These are phyloP conservation scores for Mantis religiosa DNA, from an alignment of 2,888 invertebrate species.

Conservation along the genomic window DNA sequence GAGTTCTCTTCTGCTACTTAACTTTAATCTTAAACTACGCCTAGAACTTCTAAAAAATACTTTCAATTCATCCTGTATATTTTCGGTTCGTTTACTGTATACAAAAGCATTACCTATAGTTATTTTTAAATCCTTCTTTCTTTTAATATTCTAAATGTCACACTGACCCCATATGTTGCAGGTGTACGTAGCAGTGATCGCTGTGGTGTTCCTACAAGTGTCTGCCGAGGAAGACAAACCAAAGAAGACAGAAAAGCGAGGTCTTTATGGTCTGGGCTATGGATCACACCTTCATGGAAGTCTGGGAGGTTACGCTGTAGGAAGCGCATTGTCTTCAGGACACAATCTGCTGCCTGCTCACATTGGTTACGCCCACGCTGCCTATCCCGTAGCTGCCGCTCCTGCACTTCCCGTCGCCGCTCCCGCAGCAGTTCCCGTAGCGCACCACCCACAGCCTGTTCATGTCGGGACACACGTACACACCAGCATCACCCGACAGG, in stretches of 20 bases:
- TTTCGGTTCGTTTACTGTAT: no score
- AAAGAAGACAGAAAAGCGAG: constrained; percentile 72
- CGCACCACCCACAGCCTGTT: neutral
- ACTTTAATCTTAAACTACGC: no score
- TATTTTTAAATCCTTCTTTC: no score
- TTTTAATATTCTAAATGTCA: no score
- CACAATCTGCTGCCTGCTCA: neutral
- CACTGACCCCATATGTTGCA: constrained; percentile 29
- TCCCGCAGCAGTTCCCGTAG: neutral
- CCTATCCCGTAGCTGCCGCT: neutral
- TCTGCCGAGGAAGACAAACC: constrained; percentile 44
- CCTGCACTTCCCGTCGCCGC: neutral
- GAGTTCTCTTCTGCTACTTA: no score
- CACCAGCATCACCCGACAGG: constrained; percentile 26
- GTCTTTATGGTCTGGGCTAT: constrained; percentile 51
- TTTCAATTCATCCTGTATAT: no score
- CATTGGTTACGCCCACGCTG: neutral
- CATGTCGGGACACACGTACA: neutral
- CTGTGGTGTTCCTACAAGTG: constrained; percentile 38
- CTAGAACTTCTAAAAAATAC: no score
- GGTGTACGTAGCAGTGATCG: constrained; percentile 34
- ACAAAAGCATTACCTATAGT: no score
- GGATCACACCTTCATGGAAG: constrained; percentile 8
- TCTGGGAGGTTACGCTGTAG: constrained; percentile 22
- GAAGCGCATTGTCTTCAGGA: constrained; percentile 1